Base-by-base conservation (phyloP, 2,888 invertebrate genomes). In the Seira sanloemensis region DNA sequence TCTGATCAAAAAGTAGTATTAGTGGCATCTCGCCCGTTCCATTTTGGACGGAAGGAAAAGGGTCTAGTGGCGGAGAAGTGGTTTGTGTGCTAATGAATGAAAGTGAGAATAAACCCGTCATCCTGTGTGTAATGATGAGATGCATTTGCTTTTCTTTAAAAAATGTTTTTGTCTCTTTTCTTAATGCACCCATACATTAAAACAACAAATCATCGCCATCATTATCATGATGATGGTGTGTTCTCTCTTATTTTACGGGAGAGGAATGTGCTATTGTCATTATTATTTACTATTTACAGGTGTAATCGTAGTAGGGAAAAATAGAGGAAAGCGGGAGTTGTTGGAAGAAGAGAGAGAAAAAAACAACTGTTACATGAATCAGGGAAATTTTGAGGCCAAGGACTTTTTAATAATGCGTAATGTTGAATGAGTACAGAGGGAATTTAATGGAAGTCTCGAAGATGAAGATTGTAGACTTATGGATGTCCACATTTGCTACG, bases 81-180 rank as follows among this genome's bases (percentile, higher is more conserved):
- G 37, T 12, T 37, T n/a, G 5, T 67, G 9, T 26, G 27, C 16
- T 86, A 86, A 85, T 85, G 86, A 86, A 86, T 86, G 86, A 86
- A 86, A 86, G 78, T 83, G 79, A 85, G 85, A 79, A 76, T 82
- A 72, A 85, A 73, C 50, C 75, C 19, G 37, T 77, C 77, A 77
- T 77, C 67, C 66, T 77, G 66, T 67, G 19, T 26, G 21, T 66
- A 21, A 21, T 27, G 68, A 80, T 74, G 65, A 67, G 68, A 68
- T 75, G 69, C 74, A 75, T 46, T 81, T 71, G 62, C 24, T 50
- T 50, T 66, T 58, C 62, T 25, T 54, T 75, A 66, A 75, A 75
- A 21, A 65, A 7, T 66, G 62, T 75, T 37, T 46, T 58, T 77
- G 76, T 77, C 76, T 68, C 75, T 62, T 21, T 66, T 67, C 24